These are phyloP conservation scores for Bambusicola thoracicus DNA, from an alignment of 2,113 vertebrate genomes.

Conservation along the genomic window DNA sequence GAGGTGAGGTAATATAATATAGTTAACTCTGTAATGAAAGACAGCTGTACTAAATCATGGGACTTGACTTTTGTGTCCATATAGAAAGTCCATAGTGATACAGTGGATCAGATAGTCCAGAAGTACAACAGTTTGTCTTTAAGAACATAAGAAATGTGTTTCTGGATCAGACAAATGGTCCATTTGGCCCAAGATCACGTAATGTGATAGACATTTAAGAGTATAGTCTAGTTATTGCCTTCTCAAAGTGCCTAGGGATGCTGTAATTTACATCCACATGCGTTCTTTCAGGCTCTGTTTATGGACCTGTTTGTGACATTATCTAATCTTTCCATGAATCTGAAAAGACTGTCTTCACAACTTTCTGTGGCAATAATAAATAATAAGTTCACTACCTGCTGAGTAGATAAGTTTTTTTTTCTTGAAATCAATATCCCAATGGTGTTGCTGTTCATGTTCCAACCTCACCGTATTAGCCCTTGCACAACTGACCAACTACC, in stretches of 20 bases:
- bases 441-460: too few relatives aligned
- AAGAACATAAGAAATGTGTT: neutral
- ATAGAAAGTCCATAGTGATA: neutral
- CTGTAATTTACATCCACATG: neutral
- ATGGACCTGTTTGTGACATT: neutral
- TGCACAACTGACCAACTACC: too few relatives aligned
- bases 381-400: neutral
- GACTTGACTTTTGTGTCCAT: neutral
- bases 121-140: neutral
- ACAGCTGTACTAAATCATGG: neutral
- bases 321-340: neutral
- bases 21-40: neutral
- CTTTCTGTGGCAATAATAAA: neutral
- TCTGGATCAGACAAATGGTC: neutral
- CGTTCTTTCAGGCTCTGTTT: neutral
- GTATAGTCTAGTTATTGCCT: neutral
- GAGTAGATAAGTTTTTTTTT: neutral
- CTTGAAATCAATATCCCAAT: neutral
- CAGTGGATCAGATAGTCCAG: neutral
- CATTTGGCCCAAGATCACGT: neutral
- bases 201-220: too few relatives aligned
- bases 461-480: too few relatives aligned
- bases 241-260: neutral
- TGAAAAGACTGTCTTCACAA: neutral
- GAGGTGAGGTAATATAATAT: neutral